A percentile compares a stretch with the other conserved stretches of the same genome.
Evolutionary conservation across 2,113 vertebrate species (phyloP).

Genomic region (Stegastes partitus): DNA sequence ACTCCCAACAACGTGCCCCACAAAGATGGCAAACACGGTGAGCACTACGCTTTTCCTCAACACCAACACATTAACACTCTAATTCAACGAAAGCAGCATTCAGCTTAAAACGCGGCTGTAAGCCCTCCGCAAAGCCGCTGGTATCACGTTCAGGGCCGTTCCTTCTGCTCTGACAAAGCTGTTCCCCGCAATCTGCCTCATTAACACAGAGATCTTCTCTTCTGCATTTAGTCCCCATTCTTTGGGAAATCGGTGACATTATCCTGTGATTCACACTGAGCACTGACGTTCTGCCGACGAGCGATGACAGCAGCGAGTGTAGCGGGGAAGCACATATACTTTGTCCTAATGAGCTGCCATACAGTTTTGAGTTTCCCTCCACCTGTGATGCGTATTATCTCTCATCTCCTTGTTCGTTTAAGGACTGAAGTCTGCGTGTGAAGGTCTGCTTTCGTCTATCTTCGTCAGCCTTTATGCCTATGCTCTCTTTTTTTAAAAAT

Average conservation of each 20-base stretch:
- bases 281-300: slow-evolving; percentile 59
- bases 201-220: slow-evolving; percentile 54
- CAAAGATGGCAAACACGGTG: too few relatives aligned
- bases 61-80: too few relatives aligned
- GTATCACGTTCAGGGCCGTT: not conserved
- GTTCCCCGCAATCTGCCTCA: slow-evolving; percentile 61
- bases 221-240: slow-evolving; percentile 41
- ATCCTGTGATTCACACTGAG: slow-evolving; percentile 52
- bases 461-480: not conserved
- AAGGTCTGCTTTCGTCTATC: slow-evolving; percentile 12
- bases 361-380: slow-evolving; percentile 49
- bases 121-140: too few relatives aligned
- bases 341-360: slow-evolving; percentile 78
- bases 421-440: not conserved
- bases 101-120: too few relatives aligned
- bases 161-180: slow-evolving; percentile 25
- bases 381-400: slow-evolving; percentile 53
- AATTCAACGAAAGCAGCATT: too few relatives aligned
- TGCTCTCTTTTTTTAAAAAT: slow-evolving; percentile 2
- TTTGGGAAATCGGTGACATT: slow-evolving; percentile 63
- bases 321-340: slow-evolving; percentile 40
- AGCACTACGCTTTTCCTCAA: too few relatives aligned
- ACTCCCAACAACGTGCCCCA: too few relatives aligned
- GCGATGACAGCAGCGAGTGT: slow-evolving; percentile 56
- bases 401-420: slow-evolving; percentile 38